A percentile compares a stretch with the other conserved stretches of the same genome.
Evolutionary conservation across 2,797 vertebrate species (phyloP).

Genomic region (Triplophysa bombifrons): DNA sequence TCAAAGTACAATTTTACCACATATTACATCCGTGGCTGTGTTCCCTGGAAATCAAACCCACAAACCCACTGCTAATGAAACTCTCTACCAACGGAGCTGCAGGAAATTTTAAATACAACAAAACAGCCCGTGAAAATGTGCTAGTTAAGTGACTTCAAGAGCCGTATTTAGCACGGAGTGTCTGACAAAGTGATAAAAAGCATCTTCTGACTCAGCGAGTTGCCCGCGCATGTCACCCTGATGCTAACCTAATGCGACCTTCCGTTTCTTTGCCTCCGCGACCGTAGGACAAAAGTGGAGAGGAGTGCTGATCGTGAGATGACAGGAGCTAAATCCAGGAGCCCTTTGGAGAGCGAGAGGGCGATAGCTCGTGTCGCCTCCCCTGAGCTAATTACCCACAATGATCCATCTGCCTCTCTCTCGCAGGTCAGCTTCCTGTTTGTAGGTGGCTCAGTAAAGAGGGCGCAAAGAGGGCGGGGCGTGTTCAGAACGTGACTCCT

Average conservation of each 20-base stretch:
- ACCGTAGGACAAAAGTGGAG: background rate
- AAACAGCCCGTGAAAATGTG: background rate
- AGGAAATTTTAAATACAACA: background rate
- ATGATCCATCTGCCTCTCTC: slow-evolving; percentile 62
- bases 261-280: slow-evolving; percentile 22
- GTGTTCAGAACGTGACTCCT: slow-evolving; percentile 63
- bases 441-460: slow-evolving; percentile 55
- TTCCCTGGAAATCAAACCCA: no score
- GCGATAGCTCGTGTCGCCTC: slow-evolving; percentile 27
- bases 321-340: slow-evolving; percentile 28
- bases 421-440: slow-evolving; percentile 62
- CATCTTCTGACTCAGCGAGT: slow-evolving; percentile 9
- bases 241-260: background rate
- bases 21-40: no score
- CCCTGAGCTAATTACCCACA: slow-evolving; percentile 57
- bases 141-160: background rate
- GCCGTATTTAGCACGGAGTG: background rate
- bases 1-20: no score
- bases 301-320: background rate
- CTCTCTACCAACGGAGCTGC: no score
- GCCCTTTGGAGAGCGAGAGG: slow-evolving; percentile 45
- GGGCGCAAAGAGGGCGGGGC: slow-evolving; percentile 59
- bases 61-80: no score
- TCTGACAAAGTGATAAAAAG: slow-evolving; percentile 1
- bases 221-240: background rate